Percentiles rank a stretch among this genome's conserved stretches.
These are phyloP conservation scores for Tinea trinotella DNA, from an alignment of 2,888 invertebrate genomes.

Conservation along the genomic window DNA sequence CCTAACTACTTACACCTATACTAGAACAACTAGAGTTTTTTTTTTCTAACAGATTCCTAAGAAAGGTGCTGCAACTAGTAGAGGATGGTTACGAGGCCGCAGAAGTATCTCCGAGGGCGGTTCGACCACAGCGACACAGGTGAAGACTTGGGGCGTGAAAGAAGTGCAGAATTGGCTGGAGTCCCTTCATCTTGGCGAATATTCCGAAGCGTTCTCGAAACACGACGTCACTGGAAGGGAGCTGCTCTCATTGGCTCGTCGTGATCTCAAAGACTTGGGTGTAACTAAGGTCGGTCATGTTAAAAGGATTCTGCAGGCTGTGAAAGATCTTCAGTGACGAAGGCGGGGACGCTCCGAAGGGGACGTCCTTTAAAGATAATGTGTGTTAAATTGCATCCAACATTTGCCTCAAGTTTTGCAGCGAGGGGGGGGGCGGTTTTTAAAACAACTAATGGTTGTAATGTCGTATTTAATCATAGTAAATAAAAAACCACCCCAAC, in stretches of 20 bases:
- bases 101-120: constrained; percentile 51
- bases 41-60: constrained; percentile 48
- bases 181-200: constrained; percentile 89
- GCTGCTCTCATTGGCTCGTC: constrained; percentile 85
- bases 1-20: neutral
- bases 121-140: constrained; percentile 40
- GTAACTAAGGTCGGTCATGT: constrained; percentile 96
- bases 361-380: constrained; percentile 32
- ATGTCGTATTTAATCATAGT: too few relatives aligned
- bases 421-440: too few relatives aligned
- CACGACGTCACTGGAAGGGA: constrained; percentile 95
- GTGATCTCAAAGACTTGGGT: constrained; percentile 92
- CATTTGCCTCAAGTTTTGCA: neutral
- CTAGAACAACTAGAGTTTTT: neutral
- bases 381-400: neutral
- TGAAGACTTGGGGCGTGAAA: constrained; percentile 82
- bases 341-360: constrained; percentile 64
- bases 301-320: constrained; percentile 93
- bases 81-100: constrained; percentile 54
- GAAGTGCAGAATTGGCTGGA: constrained; percentile 95
- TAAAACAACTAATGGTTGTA: too few relatives aligned
- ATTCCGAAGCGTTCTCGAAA: constrained; percentile 89
- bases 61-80: constrained; percentile 37
- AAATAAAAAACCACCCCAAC: too few relatives aligned
- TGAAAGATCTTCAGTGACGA: constrained; percentile 80